Conservation (phyloP, 2,888 invertebrate genomes). For the Amphiduros pacificus region DNA sequence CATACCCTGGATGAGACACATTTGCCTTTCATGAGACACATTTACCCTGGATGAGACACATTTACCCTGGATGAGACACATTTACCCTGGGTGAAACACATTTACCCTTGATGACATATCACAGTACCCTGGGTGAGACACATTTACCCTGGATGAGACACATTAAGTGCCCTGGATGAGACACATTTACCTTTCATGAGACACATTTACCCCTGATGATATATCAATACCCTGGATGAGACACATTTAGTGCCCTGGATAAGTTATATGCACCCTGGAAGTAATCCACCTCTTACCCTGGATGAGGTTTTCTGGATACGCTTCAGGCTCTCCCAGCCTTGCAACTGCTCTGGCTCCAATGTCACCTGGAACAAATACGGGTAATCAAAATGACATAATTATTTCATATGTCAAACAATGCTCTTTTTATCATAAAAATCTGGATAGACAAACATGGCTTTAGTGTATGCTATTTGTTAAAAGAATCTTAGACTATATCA, state of each 20-base stretch:
- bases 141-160: neutral
- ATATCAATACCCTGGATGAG: neutral
- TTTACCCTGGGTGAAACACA: no score
- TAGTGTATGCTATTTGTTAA: slow-evolving; percentile 1
- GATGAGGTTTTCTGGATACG: slow-evolving; percentile 51
- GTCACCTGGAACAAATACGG: slow-evolving; percentile 33
- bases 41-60: no score
- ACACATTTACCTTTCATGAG: neutral
- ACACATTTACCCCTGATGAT: slow-evolving; percentile 4
- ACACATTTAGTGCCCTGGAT: neutral
- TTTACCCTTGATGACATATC: neutral
- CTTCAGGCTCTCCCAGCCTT: slow-evolving; percentile 46
- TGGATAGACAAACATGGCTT: no score
- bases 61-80: no score
- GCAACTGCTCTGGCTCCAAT: slow-evolving; percentile 47
- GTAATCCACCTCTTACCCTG: slow-evolving; percentile 38
- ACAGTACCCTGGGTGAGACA: slow-evolving; percentile 1
- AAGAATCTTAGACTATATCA: neutral
- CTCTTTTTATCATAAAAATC: no score
- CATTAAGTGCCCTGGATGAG: no score
- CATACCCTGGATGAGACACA: no score
- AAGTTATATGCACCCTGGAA: neutral
- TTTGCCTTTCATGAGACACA: no score
- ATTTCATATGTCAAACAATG: neutral
- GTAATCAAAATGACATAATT: neutral